Evolutionary conservation across 2,888 invertebrate species (phyloP), one percentile per base, ranked within the genome.

Genomic region (Rhabditoides inermis): DNA sequence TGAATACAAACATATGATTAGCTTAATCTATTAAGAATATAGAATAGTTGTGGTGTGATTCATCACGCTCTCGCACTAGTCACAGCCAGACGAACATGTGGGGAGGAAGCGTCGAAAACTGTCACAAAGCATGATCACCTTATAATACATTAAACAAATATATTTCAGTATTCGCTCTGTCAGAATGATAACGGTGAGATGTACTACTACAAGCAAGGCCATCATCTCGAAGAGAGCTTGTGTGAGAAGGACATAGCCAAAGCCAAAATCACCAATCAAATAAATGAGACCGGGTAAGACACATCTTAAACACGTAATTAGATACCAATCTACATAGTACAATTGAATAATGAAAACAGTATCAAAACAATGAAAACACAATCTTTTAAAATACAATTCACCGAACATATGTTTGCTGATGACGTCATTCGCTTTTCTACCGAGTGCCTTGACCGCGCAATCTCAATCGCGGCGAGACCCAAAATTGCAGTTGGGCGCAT

Each of bases 211-310:
- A 63, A 66, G 55, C 55, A 51, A n/a, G 57, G 58, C 5, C 37
- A 51, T 15, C 30, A 37, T 1, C n/a, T 22, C 7, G 61, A 60
- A 40, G 55, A 55, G 12, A 45, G 53, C 20, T 45, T 50, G n/a
- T 65, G 68, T 39, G 57, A 53, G 28, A 61, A 60, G 45, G 55
- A 58, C 35, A 53, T 65, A n/a, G 68, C 63, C 18, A 61, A 50
- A 25, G 65, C 64, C 23, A 55, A 60, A 32, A 56, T 60, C 25
- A 44, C 51, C n/a, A 60, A 68, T 44, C 51, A 56, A 46, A 61
- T 68, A 49, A 68, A 68, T 45, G 44, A 58, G 40, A 68, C 68
- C 2, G 68, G 68, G 68, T 64, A 47, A 51, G 65, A 40, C 28
- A 39, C 51, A 56, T 48, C 50, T 26, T n/a, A 42, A 42, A 15